Evolutionary conservation across 92 coral and sea anemone genomes (phyloP).

Genomic region (Epizoanthus fatuus): DNA sequence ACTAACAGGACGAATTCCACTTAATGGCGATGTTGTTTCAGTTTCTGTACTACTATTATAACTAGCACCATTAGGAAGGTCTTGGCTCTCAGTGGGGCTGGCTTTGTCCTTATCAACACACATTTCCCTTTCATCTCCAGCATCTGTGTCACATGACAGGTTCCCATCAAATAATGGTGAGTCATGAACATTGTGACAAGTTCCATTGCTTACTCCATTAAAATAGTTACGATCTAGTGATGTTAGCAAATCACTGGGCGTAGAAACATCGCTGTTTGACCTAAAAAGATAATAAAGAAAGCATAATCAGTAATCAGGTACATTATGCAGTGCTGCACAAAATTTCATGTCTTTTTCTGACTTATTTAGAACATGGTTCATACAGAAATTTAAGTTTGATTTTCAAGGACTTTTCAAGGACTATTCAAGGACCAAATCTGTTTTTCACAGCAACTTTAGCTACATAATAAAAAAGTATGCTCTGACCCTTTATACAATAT

Average conservation of each 20-base stretch:
- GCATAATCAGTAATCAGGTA: too few species aligned
- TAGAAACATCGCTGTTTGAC: background rate
- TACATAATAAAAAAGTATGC: too few species aligned
- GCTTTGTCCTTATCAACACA: background rate
- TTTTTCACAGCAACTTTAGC: too few species aligned
- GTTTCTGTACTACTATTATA: background rate
- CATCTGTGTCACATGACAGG: background rate
- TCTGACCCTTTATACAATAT: too few species aligned
- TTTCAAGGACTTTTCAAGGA: too few species aligned
- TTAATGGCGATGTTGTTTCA: background rate
- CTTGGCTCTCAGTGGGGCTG: background rate
- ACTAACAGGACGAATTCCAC: conserved; percentile 25
- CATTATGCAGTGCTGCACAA: too few species aligned
- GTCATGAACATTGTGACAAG: background rate
- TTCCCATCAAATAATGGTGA: background rate
- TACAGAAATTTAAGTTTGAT: too few species aligned
- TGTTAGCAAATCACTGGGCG: conserved; percentile 12
- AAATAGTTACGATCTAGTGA: background rate
- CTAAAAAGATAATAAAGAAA: too few species aligned
- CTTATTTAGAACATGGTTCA: too few species aligned
- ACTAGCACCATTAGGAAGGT: background rate
- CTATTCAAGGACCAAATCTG: too few species aligned
- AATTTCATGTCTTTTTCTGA: too few species aligned
- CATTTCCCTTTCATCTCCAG: background rate
- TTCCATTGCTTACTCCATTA: background rate